A percentile compares a stretch with the other conserved stretches of the same genome.
Evolutionary conservation across 2,888 invertebrate genomes (phyloP).

Genomic region (Pristionchus maxplancki): DNA sequence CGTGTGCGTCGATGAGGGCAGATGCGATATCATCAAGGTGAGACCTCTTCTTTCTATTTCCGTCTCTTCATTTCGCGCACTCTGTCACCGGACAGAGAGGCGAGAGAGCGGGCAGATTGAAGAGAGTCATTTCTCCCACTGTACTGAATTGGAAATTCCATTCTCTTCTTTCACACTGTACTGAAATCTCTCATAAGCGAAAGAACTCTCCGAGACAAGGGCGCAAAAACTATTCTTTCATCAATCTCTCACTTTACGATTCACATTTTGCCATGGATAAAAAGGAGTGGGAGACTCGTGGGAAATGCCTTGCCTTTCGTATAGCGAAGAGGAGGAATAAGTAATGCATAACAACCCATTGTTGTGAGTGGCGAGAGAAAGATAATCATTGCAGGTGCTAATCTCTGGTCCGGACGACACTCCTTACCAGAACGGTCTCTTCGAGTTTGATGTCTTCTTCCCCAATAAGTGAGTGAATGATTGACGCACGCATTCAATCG

Average conservation of each 20-base stretch:
- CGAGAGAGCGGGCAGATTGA: too few relatives aligned
- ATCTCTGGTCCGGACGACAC: constrained; percentile 81
- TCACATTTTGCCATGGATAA: neutral
- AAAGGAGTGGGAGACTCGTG: neutral
- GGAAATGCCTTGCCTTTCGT: constrained; percentile 21
- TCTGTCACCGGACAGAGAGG: neutral
- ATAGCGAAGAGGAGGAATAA: constrained; percentile 25
- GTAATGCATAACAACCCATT: constrained; percentile 19
- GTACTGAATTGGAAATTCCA: neutral
- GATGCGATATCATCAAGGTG: constrained; percentile 74
- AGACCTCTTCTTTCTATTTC: neutral
- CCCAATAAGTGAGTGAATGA: constrained; percentile 61
- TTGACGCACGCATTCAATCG: neutral
- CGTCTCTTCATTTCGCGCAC: neutral
- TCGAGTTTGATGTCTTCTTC: constrained; percentile 78
- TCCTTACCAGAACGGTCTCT: constrained; percentile 82
- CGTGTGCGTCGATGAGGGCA: constrained; percentile 76
- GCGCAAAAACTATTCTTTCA: neutral
- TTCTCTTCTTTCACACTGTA: neutral
- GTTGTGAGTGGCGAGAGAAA: neutral
- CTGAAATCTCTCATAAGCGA: neutral
- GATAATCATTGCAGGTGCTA: constrained; percentile 59
- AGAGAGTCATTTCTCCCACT: neutral
- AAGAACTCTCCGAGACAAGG: neutral
- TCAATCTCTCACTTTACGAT: constrained; percentile 31